Percentiles rank a stretch among this genome's conserved stretches.
Evolutionary conservation across 2,888 invertebrate species (phyloP).

Genomic region (Melieria crassipennis): DNA sequence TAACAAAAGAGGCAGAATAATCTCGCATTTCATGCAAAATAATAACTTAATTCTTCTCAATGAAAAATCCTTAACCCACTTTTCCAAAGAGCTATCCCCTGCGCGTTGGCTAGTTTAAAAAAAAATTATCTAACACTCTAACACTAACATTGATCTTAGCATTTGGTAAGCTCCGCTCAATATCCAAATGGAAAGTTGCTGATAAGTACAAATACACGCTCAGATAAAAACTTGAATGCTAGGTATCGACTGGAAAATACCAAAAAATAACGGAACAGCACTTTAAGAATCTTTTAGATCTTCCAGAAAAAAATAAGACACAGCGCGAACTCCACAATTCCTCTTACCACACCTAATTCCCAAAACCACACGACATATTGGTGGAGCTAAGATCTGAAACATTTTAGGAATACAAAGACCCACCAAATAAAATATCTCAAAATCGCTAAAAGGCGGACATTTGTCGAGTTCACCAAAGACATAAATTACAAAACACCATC

Average conservation of each 20-base stretch:
- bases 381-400: conserved; percentile 6
- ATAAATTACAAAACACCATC: conserved; percentile 1
- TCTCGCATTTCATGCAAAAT: conserved; percentile 2
- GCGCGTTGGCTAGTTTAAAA: not conserved
- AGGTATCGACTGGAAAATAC: not conserved
- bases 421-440: conserved; percentile 3
- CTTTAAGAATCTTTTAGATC: not conserved
- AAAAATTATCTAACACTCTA: too few relatives aligned
- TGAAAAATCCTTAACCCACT: conserved; percentile 19
- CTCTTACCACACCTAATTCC: not conserved
- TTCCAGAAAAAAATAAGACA: conserved; percentile 5
- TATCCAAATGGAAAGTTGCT: not conserved
- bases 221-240: not conserved
- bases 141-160: conserved; percentile 18
- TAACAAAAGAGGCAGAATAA: conserved; percentile 11
- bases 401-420: not conserved
- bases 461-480: conserved; percentile 8
- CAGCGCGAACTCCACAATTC: not conserved
- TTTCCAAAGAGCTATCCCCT: not conserved
- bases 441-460: conserved; percentile 1
- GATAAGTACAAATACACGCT: not conserved
- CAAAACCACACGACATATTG: not conserved
- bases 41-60: conserved; percentile 8
- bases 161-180: conserved; percentile 6
- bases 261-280: not conserved